Base-by-base conservation (phyloP, 2,113 vertebrate genomes). In the Phalacrocorax carbo region DNA sequence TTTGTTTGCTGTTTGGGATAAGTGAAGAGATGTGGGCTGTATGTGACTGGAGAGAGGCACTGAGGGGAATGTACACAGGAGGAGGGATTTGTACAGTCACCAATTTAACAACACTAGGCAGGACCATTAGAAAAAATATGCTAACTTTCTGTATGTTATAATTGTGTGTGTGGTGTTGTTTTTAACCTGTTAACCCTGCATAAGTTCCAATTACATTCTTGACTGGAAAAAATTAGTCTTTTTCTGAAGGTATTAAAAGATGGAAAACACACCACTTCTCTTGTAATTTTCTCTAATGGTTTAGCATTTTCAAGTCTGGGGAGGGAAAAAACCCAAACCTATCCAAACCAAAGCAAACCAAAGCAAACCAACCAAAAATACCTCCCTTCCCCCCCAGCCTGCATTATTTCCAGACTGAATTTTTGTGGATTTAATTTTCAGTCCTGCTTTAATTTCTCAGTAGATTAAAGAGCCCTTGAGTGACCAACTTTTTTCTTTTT, bases 381-480 rank as follows among this genome's bases (percentile, higher is more conserved):
- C 32, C 23, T 73, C 66, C 52, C 66, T 86, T 86, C 9, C 38
- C 52, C 36, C 36, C 22, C 0, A 3, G 15, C 75, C 57, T 88
- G 42, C 69, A 30, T 60, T 65, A 86, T 81, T 92, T 92, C 71
- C 60, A 86, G 46, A 34, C 36, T 75, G 55, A 70, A 66, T 91
- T 70, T 86, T 72, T 96, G 75, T 83, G 76, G 79, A 88, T 93
- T 81, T 42, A 60, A 91, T 86, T 96, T 94, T 91, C 36, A 58
- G 6, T 13, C 82, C n/a, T 36, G 82, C 73, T 65, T 93, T 88
- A 52, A 72, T 94, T 95, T 77, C 69, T 71, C 62, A 58, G 44
- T 72, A 86, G 54, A 75, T 48, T 94, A 85, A 92, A 91, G 55
- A 82, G 9, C 13, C 34, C 36, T 66, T 80, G 15, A 77, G 9